phyloP scores from a whole-genome alignment of 2,888 invertebrate species.

The Eristalinus aeneus region DNA sequence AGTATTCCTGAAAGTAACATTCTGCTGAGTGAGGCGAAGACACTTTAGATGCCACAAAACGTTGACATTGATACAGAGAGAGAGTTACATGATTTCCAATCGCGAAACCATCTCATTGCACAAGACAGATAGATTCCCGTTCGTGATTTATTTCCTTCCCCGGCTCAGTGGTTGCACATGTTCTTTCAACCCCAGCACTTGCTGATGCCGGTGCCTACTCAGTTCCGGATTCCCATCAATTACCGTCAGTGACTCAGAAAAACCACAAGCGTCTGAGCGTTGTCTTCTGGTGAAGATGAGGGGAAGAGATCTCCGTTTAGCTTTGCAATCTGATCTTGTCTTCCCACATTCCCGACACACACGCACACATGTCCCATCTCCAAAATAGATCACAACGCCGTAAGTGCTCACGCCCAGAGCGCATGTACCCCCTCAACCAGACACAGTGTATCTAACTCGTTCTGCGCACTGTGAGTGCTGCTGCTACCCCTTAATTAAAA shows the following conservation, averaged over 20 bases:
- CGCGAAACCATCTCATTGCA: too few relatives aligned
- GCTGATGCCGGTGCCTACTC: slow-evolving; percentile 38
- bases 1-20: too few relatives aligned
- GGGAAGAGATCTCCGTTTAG: background rate
- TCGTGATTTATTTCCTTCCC: background rate
- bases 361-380: slow-evolving; percentile 31
- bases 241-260: slow-evolving; percentile 20
- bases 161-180: slow-evolving; percentile 22
- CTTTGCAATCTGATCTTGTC: slow-evolving; percentile 42
- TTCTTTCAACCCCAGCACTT: slow-evolving; percentile 22
- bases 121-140: background rate
- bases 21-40: too few relatives aligned
- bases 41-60: too few relatives aligned
- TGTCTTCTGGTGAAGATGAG: background rate
- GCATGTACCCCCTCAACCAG: slow-evolving; percentile 6
- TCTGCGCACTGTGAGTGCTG: slow-evolving; percentile 37
- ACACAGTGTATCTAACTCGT: slow-evolving; percentile 54
- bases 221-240: slow-evolving; percentile 54
- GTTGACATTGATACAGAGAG: too few relatives aligned
- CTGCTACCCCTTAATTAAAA: slow-evolving; percentile 57
- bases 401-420: slow-evolving; percentile 46
- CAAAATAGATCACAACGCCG: slow-evolving; percentile 56
- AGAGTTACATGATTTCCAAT: too few relatives aligned
- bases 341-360: slow-evolving; percentile 32
- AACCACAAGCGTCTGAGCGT: slow-evolving; percentile 2